phyloP scores from a whole-genome alignment of 2,888 invertebrate species.

The Tupiocoris notatus region DNA sequence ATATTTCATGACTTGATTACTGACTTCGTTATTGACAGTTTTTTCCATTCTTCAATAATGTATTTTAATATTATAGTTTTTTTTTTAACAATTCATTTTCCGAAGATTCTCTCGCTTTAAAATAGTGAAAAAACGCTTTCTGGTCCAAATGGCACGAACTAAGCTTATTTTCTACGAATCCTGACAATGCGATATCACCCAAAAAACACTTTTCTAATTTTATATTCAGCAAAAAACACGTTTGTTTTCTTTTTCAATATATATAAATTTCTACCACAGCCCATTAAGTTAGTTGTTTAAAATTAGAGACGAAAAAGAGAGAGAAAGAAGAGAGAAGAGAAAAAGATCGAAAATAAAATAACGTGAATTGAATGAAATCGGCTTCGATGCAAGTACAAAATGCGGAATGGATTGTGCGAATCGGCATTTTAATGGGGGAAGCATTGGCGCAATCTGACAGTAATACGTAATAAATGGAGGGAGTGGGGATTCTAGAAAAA shows the following conservation, averaged over 20 bases:
- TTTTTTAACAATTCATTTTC: not conserved
- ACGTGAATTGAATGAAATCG: too few species aligned
- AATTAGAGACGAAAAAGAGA: not conserved
- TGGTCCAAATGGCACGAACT: conserved; percentile 48
- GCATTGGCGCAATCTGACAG: not conserved
- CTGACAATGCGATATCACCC: conserved; percentile 49
- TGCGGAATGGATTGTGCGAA: conserved; percentile 17
- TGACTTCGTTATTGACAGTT: not conserved
- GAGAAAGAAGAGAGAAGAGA: too few species aligned
- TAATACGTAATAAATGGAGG: too few species aligned
- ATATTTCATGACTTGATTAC: conserved; percentile 32
- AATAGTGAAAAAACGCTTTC: conserved; percentile 17
- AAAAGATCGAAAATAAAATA: too few species aligned
- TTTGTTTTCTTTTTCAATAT: conserved; percentile 46
- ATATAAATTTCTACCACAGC: conserved; percentile 52
- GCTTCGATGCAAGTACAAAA: not conserved
- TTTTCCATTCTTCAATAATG: not conserved
- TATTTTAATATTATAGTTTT: not conserved
- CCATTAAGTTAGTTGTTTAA: conserved; percentile 50
- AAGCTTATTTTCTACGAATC: conserved; percentile 39
- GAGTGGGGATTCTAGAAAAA: too few species aligned
- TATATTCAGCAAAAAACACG: conserved; percentile 24
- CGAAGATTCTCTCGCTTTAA: not conserved
- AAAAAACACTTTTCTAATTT: conserved; percentile 44
- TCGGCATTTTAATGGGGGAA: conserved; percentile 19